These are phyloP conservation scores for Astropecten irregularis DNA, from an alignment of 53 echinoderm and acorn worm genomes.

Conservation along the genomic window DNA sequence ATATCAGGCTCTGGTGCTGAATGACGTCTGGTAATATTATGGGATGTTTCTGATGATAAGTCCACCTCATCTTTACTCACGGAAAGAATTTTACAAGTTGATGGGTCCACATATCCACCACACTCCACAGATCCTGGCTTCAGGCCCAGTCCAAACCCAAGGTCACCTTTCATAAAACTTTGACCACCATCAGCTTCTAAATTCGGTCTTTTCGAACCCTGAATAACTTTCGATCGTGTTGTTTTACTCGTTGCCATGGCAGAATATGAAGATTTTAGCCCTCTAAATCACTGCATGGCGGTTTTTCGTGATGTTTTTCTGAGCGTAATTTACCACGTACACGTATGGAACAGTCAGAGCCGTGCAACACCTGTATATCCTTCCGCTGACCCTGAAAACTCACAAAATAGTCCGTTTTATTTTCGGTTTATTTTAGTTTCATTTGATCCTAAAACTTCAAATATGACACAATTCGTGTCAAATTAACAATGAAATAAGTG, in stretches of 20 bases:
- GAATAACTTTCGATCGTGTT: background rate
- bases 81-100: background rate
- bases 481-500: background rate
- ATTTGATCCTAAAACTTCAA: background rate
- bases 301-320: background rate
- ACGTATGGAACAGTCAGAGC: background rate
- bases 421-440: background rate
- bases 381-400: background rate
- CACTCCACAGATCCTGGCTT: constrained; percentile 69
- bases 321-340: background rate
- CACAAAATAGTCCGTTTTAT: background rate
- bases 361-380: constrained; percentile 3
- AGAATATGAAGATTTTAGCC: background rate
- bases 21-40: background rate
- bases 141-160: constrained; percentile 74
- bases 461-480: too few relatives aligned
- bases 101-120: background rate
- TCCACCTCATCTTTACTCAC: background rate
- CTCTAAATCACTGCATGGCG: background rate
- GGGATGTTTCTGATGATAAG: too few relatives aligned
- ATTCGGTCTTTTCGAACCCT: background rate
- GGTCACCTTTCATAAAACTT: constrained; percentile 52
- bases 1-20: background rate
- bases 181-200: background rate
- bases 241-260: constrained; percentile 14